These are phyloP conservation scores for Lathamus discolor DNA, from an alignment of 2,113 vertebrate genomes.

Conservation along the genomic window DNA sequence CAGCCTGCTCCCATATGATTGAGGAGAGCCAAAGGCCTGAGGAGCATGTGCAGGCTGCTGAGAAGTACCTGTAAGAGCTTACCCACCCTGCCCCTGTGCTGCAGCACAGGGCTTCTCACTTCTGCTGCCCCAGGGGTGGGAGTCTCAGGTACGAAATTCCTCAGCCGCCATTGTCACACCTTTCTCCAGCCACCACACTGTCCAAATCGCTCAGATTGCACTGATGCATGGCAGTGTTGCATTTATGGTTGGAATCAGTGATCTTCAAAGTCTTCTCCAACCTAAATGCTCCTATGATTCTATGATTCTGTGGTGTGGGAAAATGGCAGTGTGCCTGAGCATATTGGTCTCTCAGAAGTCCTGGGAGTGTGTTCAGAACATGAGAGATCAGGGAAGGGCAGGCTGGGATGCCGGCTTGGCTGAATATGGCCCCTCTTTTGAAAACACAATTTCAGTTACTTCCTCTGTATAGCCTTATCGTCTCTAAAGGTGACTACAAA, in stretches of 20 bases:
- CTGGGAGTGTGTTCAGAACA: background rate
- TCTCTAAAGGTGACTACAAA: background rate
- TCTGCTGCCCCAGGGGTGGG: fast-evolving
- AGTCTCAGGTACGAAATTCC: background rate
- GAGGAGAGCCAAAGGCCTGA: background rate
- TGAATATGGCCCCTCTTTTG: background rate
- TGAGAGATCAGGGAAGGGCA: background rate
- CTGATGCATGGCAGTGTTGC: background rate
- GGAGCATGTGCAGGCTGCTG: background rate
- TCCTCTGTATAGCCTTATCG: background rate
- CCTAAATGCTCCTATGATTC: background rate
- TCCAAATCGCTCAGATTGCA: background rate
- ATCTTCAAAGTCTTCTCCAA: background rate
- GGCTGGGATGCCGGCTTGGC: background rate
- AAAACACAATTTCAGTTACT: background rate
- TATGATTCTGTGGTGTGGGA: background rate
- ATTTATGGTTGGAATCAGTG: background rate
- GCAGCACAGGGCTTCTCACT: fast-evolving
- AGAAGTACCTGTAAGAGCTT: background rate
- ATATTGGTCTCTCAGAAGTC: background rate
- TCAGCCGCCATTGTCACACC: background rate
- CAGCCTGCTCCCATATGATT: background rate
- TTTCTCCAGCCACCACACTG: background rate
- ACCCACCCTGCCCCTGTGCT: fast-evolving
- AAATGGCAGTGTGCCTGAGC: background rate